Evolutionary conservation across 2,888 invertebrate genomes (phyloP), one percentile per base, ranked within the genome.

Genomic region (Cheilosia vernalis): DNA sequence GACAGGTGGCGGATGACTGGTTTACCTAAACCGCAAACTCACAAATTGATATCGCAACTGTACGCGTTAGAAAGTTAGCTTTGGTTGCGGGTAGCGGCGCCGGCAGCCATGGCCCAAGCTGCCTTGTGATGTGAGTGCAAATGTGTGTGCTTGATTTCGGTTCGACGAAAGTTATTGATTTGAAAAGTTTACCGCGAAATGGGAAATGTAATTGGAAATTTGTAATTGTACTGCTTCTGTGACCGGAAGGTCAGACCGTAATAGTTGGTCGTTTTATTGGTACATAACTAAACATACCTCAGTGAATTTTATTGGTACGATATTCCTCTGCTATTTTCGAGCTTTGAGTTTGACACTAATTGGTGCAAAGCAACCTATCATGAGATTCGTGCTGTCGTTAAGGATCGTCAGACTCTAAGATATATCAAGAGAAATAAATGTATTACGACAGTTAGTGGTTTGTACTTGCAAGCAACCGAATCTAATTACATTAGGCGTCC

Each of bases 1-100:
- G 64, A 47, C 74, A 74, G 74, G 56, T 64, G 63, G 47, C 47
- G 56, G 74, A 47, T 74, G 74, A 56, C 63, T 74, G 56, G 56
- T 49, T 64, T 56, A 56, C 49, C 37, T 56, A 47, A 47, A 40
- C 64, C 74, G 47, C 64, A 74, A 64, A 64, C 44, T 56, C 55
- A 47, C 63, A 56, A 74, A 56, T 74, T 74, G 64, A 64, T 56
- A 74, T 74, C 19, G 55, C 61, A 55, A 30, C 63, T 53, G 63
- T 40, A 61, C 61, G 53, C 15, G 63, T 37, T 55, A 33, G 53
- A 27, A 10, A 19, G 40, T 24, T 47, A 40, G 7, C 44, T 15
- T 44, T 49, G 44, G 47, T 37, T 49, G 49, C 49, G 51, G 6
- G 27, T 27, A 5, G 30, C 4, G 30, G 33, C n/a, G 30, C 30